These are phyloP conservation scores for Gryon sp. DNA, from an alignment of 1,140 invertebrate genomes.

Conservation along the genomic window DNA sequence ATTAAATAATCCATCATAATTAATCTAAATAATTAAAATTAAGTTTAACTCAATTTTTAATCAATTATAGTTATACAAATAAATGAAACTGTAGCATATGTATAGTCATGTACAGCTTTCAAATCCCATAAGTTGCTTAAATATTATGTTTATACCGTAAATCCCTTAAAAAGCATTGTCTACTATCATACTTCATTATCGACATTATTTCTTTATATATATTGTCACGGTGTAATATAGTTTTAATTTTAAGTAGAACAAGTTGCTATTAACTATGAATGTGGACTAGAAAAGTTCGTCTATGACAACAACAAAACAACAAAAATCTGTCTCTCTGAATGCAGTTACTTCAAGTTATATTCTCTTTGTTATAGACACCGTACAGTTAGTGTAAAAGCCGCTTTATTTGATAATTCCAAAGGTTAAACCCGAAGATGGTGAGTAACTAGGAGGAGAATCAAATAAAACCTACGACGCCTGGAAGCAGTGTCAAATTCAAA, in stretches of 20 bases:
- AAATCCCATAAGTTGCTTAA: slow-evolving; percentile 7
- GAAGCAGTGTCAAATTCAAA: slow-evolving; percentile 56
- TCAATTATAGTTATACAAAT: no score
- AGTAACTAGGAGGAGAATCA: slow-evolving; percentile 74
- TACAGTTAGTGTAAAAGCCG: slow-evolving; percentile 79
- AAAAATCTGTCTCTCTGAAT: slow-evolving; percentile 51
- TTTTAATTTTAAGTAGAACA: slow-evolving; percentile 32
- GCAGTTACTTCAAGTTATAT: slow-evolving; percentile 76
- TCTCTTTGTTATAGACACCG: slow-evolving; percentile 79
- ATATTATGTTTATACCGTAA: slow-evolving; percentile 1
- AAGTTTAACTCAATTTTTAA: no score
- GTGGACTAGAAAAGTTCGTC: slow-evolving; percentile 26
- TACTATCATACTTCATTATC: slow-evolving; percentile 27
- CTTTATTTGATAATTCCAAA: slow-evolving; percentile 79
- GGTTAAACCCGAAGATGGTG: slow-evolving; percentile 76
- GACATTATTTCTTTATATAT: slow-evolving; percentile 29
- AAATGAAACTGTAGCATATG: no score
- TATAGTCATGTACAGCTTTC: slow-evolving; percentile 10
- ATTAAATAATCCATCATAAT: no score
- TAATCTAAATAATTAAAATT: no score
- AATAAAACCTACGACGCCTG: slow-evolving; percentile 67
- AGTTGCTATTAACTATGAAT: slow-evolving; percentile 53
- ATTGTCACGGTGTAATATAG: slow-evolving; percentile 40
- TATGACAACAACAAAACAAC: slow-evolving; percentile 14
- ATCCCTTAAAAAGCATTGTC: slow-evolving; percentile 23